phyloP scores from a whole-genome alignment of 1,140 invertebrate species.

The Drosophila ananassae region DNA sequence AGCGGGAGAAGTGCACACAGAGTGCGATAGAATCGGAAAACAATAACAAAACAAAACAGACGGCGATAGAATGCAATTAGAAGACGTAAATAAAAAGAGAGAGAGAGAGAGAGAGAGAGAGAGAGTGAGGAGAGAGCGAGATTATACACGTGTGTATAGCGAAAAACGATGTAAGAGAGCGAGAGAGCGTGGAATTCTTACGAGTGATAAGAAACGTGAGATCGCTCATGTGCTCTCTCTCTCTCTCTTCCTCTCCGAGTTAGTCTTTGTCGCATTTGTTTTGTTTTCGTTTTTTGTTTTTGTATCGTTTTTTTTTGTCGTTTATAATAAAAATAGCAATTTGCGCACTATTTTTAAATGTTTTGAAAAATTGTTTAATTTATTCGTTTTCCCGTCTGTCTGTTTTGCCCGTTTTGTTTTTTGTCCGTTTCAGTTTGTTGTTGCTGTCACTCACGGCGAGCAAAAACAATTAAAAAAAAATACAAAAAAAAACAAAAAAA shows the following conservation, averaged over 20 bases:
- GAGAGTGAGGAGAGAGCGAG: conserved; percentile 3
- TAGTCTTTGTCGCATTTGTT: conserved; percentile 55
- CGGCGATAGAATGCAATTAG: conserved; percentile 50
- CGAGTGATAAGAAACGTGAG: conserved; percentile 29
- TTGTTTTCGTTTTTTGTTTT: conserved; percentile 41
- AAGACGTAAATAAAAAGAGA: conserved; percentile 34
- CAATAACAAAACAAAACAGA: conserved; percentile 49
- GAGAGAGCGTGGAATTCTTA: conserved; percentile 20
- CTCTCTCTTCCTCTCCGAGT: not conserved
- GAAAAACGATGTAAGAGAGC: conserved; percentile 25
- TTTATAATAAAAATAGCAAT: conserved; percentile 73
- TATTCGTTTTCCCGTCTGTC: conserved; percentile 34
- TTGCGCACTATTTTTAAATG: conserved; percentile 82
- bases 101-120: conserved; percentile 1
- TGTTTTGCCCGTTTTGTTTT: conserved; percentile 19
- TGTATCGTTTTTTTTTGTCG: conserved; percentile 11
- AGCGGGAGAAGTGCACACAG: conserved; percentile 1
- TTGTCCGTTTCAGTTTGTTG: conserved; percentile 45
- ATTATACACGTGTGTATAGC: conserved; percentile 23
- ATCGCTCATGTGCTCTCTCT: conserved; percentile 4
- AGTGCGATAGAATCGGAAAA: conserved; percentile 11
- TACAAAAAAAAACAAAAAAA: not conserved
- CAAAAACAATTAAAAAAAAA: conserved; percentile 1
- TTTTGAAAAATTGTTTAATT: conserved; percentile 73
- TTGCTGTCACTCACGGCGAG: conserved; percentile 50